Evolutionary conservation across 2,113 vertebrate species (phyloP), one percentile per base, ranked within the genome.

Genomic region (Scomber colias): DNA sequence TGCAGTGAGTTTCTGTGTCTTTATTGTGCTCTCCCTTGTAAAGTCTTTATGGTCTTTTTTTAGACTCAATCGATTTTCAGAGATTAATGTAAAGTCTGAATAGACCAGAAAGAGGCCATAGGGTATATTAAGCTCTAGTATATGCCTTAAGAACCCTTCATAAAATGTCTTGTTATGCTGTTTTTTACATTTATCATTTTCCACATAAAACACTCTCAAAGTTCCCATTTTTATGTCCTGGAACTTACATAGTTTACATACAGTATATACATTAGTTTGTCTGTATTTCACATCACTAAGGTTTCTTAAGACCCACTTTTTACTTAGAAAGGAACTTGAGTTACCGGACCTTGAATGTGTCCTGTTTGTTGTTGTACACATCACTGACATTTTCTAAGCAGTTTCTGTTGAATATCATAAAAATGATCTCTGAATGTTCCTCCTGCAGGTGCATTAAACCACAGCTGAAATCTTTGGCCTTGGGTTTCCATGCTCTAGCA

Each of bases 401-500:
- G 2, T 19, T 46, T 68, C 44, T 17, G 13, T 12, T 63, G 1
- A 44, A 46, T 64, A n/a, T 55, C 44, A 4, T 71, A 9, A 44
- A 46, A 61, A 50, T 51, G 49, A 1, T 57, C 13, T 74, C 5
- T 4, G 7, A 35, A 14, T 54, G 66, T 16, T 71, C 10, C 49
- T 63, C 5, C 8, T 51, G 1, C 64, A 97, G 97, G 78, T 97
- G 96, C 78, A 97, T 96, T 88, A 95, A 96, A 35, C 97, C 97
- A 53, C 96, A 97, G 48, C 86, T 98, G 60, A 98, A 97, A 82
- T 96, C 96, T 44, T 93, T 98, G 92, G 97, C 97, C 0, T 83
- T 98, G 87, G 97, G 97, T 68, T 96, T 97, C 78, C 95, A 97
- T 35, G 96, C 97, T 27, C 90, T 98, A 90, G 94, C 96, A 76